Evolutionary conservation across 2,888 invertebrate genomes (phyloP), one percentile per base, ranked within the genome.

Genomic region (Aricia artaxerxes): DNA sequence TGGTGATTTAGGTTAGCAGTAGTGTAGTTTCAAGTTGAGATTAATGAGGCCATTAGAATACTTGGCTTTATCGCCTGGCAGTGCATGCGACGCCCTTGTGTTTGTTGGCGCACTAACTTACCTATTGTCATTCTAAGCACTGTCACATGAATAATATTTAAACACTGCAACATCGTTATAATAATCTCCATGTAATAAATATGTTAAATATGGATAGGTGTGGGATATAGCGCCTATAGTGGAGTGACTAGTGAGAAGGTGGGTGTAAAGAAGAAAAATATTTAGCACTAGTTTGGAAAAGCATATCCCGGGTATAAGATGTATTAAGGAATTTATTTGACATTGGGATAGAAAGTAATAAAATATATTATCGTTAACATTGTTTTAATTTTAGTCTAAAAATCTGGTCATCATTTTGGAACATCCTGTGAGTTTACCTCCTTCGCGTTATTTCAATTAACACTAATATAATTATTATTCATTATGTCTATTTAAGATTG

Each of bases 381-480:
- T 9, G 49, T 11, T 11, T 49, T 53, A 11, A 53, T 57, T 57
- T 16, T 16, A 57, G 53, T 57, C 57, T 1, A 57, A 57, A 57
- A 57, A 57, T 16, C 57, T 16, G 0, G 57, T 3, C 57, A 57
- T 16, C n/a, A 78, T 60, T 79, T 77, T 69, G n/a, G 13, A 73
- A 44, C 81, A 77, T 0, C 73, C 80, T 79, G 77, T 79, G 76
- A 57, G 64, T 80, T 35, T 77, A 75, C 16, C 40, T 79, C 78
- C 77, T 77, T 79, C 81, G 85, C 85, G 85, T 85, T 85, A 84
- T 81, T 73, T 82, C 83, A 86, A 85, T 84, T 84, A 85, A 85
- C 84, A 84, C 82, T 79, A 81, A 85, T 84, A 69, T 38, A 35
- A 83, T 84, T 84, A 85, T 86, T 87, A 87, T 87, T 85, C 86